Evolutionary conservation across 2,888 invertebrate species (phyloP).

Genomic region (Parnassius glacialis): DNA sequence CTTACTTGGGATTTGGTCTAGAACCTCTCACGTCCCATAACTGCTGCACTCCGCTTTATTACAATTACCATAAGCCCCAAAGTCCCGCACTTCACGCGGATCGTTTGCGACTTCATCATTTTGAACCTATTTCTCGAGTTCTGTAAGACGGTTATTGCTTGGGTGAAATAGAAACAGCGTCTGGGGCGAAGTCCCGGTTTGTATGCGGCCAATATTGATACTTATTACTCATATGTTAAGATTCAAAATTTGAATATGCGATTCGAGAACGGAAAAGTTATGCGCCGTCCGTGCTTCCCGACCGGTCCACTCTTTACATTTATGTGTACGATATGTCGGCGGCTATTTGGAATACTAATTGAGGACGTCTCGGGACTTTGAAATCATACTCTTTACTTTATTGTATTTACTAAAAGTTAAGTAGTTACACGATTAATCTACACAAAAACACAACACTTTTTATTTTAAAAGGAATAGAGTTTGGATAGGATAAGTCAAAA

Average conservation of each 20-base stretch:
- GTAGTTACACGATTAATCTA: slow-evolving; percentile 23
- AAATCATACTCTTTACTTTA: slow-evolving; percentile 58
- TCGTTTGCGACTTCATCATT: slow-evolving; percentile 69
- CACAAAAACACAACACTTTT: slow-evolving; percentile 5
- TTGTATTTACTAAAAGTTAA: slow-evolving; percentile 27
- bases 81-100: slow-evolving; percentile 77
- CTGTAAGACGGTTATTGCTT: slow-evolving; percentile 78
- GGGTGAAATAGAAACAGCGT: slow-evolving; percentile 75
- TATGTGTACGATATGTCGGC: slow-evolving; percentile 77
- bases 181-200: slow-evolving; percentile 59
- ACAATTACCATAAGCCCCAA: slow-evolving; percentile 82
- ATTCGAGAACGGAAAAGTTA: slow-evolving; percentile 42
- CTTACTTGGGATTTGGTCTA: slow-evolving; percentile 82
- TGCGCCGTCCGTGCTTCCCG: slow-evolving; percentile 73
- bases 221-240: slow-evolving; percentile 62
- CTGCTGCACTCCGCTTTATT: slow-evolving; percentile 82
- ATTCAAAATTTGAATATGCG: slow-evolving; percentile 53
- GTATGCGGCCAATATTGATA: slow-evolving; percentile 62
- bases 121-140: slow-evolving; percentile 75
- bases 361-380: slow-evolving; percentile 60
- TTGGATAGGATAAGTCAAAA: neutral
- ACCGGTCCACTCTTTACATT: slow-evolving; percentile 79
- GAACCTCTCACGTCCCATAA: slow-evolving; percentile 82
- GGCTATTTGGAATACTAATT: slow-evolving; percentile 80
- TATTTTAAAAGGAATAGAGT: slow-evolving; percentile 4